A percentile compares a stretch with the other conserved stretches of the same genome.
Conservation (phyloP, 2,797 vertebrate genomes). For the Nothura maculosa region DNA sequence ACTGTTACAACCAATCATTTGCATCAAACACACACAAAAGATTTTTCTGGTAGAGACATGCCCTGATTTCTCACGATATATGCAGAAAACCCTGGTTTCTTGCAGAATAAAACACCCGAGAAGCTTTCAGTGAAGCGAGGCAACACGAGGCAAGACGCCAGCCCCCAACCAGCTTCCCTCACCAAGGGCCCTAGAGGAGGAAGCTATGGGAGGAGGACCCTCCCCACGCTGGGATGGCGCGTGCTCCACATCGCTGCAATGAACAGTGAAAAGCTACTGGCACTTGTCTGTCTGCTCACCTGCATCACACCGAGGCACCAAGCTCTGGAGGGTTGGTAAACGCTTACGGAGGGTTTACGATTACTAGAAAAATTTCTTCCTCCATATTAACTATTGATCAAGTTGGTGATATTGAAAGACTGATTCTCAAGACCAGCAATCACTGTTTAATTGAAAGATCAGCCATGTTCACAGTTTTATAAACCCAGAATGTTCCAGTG, state of each 20-base stretch:
- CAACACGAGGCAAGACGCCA: background rate
- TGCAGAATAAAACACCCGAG: accelerated
- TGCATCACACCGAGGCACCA: accelerated
- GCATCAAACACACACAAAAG: background rate
- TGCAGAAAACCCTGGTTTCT: background rate
- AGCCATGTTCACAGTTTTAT: background rate
- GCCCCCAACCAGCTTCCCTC: background rate
- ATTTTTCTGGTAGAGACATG: background rate
- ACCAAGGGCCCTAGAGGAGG: background rate
- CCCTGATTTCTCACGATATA: background rate
- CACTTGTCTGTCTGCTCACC: background rate
- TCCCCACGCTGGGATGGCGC: background rate
- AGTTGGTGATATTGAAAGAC: background rate
- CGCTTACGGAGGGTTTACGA: background rate
- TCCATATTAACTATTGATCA: background rate
- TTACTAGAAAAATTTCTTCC: background rate
- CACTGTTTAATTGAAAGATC: background rate
- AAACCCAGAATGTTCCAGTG: background rate
- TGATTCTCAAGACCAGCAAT: background rate
- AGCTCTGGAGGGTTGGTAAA: background rate
- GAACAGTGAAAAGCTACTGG: background rate
- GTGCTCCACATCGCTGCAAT: background rate
- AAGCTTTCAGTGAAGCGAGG: background rate
- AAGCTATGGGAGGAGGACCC: background rate
- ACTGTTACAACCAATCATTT: background rate